Base-by-base conservation (phyloP, 2,113 vertebrate genomes). In the Perognathus longimembris region DNA sequence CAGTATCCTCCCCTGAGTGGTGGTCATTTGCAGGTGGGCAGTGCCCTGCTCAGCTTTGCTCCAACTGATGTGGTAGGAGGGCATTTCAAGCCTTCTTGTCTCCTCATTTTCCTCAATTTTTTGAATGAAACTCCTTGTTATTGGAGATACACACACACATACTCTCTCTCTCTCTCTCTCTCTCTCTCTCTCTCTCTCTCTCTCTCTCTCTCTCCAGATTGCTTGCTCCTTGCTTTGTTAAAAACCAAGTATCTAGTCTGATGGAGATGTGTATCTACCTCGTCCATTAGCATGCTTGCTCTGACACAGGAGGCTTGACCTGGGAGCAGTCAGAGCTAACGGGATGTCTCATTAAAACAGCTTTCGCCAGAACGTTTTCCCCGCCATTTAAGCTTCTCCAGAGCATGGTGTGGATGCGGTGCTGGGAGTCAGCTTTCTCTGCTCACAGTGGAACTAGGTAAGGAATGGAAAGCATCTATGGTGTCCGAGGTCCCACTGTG, bases 281-380 rank as follows among this genome's bases (percentile, higher is more conserved):
- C 63, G 78, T 94, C 90, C 91, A 95, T 96, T 95, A 97, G 84
- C 24, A 11, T 30, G 74, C 94, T 64, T 93, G 95, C 90, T 77
- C 67, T 32, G 38, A 86, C 94, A 95, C 88, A 59, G n/a, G 90
- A 91, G 73, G 93, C 96, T 93, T 97, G 96, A 97, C 97, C 97
- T 91, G 73, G 63, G 95, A 96, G 83, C 91, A 86, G 92, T 80
- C 91, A 40, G 91, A 36, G 36, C 14, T 95, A 82, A 92, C 75
- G 32, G 67, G 76, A 83, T 92, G 93, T 95, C 97, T 98, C 97
- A 97, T 98, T 97, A 97, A 95, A 96, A 70, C 78, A 88, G 82
- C 85, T 89, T 96, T 96, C 88, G 81, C 93, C 96, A 90, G 95
- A 95, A 83, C n/a, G 20, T 85, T 81, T 92, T 67, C 77, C 63